Conservation (phyloP, 2,113 vertebrate genomes). For the Prunella himalayana region DNA sequence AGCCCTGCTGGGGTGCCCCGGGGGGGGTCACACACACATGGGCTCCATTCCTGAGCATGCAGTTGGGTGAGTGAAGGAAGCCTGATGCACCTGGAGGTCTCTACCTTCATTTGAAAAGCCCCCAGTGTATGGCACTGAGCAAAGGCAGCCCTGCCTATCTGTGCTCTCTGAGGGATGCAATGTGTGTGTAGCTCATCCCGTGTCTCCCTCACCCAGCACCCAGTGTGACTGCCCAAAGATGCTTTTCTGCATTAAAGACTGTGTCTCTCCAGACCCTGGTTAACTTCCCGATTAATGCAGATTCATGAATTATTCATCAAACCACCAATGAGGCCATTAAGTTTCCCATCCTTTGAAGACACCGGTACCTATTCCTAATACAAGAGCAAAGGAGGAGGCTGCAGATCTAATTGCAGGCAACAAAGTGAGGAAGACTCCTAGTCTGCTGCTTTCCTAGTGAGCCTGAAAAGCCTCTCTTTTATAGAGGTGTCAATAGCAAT, state of each 20-base stretch:
- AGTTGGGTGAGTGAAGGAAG: neutral
- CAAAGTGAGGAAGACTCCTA: conserved; percentile 1
- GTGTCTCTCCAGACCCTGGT: neutral
- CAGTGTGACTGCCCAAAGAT: neutral
- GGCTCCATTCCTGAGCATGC: accelerated
- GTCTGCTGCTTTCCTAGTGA: neutral
- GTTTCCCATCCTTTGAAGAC: conserved; percentile 42
- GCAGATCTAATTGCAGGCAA: conserved; percentile 9
- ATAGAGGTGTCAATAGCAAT: conserved; percentile 26
- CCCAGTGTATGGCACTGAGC: accelerated
- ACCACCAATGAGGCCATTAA: neutral
- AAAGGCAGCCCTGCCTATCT: accelerated
- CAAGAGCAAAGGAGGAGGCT: neutral
- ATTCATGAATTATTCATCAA: conserved; percentile 51
- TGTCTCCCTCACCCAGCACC: neutral
- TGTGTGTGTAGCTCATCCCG: neutral
- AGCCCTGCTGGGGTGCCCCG: accelerated
- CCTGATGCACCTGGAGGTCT: accelerated
- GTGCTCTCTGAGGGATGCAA: neutral
- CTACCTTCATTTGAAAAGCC: neutral
- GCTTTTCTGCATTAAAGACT: neutral
- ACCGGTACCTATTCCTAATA: conserved; percentile 22
- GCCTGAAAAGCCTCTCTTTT: conserved; percentile 38
- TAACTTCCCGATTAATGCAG: conserved; percentile 37
- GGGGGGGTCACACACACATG: accelerated